These are phyloP conservation scores for Athrips mouffetella DNA, from an alignment of 2,888 invertebrate species.

Conservation along the genomic window DNA sequence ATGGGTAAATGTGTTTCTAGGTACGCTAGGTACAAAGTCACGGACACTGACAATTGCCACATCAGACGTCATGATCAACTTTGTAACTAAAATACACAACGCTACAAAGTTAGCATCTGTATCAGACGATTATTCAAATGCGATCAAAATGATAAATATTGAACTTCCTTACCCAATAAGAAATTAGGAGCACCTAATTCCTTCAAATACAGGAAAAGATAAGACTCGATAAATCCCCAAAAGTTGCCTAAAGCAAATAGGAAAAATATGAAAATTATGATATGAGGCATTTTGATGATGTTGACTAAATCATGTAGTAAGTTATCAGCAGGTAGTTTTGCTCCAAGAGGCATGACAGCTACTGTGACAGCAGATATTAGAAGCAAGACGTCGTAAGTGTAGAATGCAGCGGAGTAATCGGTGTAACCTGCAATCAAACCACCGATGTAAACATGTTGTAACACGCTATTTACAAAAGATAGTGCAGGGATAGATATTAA, in stretches of 20 bases:
- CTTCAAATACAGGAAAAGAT: conserved; percentile 90
- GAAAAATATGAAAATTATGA: conserved; percentile 88
- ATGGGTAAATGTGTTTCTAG: not conserved
- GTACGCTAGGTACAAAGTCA: not conserved
- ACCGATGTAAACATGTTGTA: conserved; percentile 52
- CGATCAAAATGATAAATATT: conserved; percentile 1
- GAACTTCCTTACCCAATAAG: conserved; percentile 80
- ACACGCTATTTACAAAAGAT: conserved; percentile 62
- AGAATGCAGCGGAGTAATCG: conserved; percentile 93
- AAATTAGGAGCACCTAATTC: conserved; percentile 91
- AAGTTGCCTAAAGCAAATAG: conserved; percentile 90
- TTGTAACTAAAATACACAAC: not conserved
- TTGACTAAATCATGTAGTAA: conserved; percentile 85
- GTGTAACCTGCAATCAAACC: conserved; percentile 82
- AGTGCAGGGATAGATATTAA: conserved; percentile 57
- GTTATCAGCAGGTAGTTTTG: conserved; percentile 87
- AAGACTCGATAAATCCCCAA: conserved; percentile 94
- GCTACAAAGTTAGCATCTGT: not conserved
- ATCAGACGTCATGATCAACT: not conserved
- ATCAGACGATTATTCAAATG: not conserved
- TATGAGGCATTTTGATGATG: conserved; percentile 87
- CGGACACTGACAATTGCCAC: not conserved
- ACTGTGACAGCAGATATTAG: conserved; percentile 85
- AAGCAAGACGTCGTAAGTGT: conserved; percentile 86
- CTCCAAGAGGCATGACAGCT: conserved; percentile 87